phyloP scores from a whole-genome alignment of 2,113 vertebrate species.

The Regulus satrapa region DNA sequence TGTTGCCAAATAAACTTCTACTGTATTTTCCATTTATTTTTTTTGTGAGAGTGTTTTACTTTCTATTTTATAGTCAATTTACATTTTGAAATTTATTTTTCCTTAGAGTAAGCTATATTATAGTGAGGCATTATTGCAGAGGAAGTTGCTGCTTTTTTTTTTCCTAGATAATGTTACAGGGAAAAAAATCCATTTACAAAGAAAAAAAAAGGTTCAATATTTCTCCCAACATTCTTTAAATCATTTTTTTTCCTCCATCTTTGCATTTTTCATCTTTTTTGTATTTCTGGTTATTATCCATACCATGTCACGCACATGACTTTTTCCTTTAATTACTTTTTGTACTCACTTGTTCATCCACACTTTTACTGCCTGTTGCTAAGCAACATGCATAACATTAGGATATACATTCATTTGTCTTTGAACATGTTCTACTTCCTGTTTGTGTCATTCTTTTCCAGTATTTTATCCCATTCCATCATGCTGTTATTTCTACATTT shows the following conservation, averaged over 20 bases:
- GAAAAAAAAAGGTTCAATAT: background rate
- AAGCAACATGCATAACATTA: conserved; percentile 66
- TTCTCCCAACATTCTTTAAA: conserved; percentile 23
- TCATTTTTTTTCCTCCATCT: conserved; percentile 6
- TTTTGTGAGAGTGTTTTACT: background rate
- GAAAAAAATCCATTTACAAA: background rate
- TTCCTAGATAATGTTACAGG: background rate
- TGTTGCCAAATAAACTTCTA: background rate
- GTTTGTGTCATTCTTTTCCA: conserved; percentile 9
- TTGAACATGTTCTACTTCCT: background rate
- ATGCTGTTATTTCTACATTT: background rate
- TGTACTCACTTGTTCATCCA: conserved; percentile 53
- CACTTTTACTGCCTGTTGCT: conserved; percentile 65
- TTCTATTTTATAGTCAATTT: background rate
- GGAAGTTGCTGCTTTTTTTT: background rate
- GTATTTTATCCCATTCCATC: conserved; percentile 2
- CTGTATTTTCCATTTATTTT: background rate
- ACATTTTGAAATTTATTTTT: background rate
- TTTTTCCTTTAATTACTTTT: conserved; percentile 68
- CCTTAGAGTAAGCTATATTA: background rate
- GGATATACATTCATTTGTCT: conserved; percentile 42
- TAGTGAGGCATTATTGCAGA: background rate
- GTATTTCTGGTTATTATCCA: conserved; percentile 7
- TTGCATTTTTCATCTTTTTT: conserved; percentile 21
- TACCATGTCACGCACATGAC: conserved; percentile 4